phyloP scores from a whole-genome alignment of 2,113 vertebrate species.

The Channa maculata region DNA sequence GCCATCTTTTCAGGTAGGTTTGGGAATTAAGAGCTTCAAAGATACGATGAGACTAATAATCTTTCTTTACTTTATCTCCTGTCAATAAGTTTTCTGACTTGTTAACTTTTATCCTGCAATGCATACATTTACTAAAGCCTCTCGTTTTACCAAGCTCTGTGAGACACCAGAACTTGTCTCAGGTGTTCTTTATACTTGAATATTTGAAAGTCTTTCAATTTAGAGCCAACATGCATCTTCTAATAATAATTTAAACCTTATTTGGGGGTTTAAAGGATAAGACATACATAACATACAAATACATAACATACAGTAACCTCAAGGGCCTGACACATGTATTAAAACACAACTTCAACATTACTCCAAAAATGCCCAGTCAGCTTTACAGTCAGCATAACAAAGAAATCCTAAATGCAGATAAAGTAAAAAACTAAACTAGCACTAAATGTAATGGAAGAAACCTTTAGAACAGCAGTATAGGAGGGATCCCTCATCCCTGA shows the following conservation, averaged over 20 bases:
- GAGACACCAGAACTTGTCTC: not conserved
- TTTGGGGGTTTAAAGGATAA: not conserved
- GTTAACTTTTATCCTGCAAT: not conserved
- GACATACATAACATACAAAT: not conserved
- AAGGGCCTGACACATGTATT: conserved; percentile 1
- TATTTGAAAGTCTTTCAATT: not conserved
- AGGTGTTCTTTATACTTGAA: not conserved
- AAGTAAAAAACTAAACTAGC: too few relatives aligned
- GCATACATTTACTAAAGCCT: not conserved
- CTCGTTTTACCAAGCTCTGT: not conserved
- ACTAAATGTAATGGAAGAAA: too few relatives aligned
- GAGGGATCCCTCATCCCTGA: too few relatives aligned
- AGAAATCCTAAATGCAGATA: too few relatives aligned
- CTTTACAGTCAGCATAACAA: too few relatives aligned
- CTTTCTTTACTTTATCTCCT: not conserved
- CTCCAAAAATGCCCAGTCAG: too few relatives aligned
- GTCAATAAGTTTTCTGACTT: too few relatives aligned
- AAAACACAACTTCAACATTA: not conserved
- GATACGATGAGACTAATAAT: not conserved
- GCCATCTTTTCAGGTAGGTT: too few relatives aligned
- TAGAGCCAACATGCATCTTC: not conserved
- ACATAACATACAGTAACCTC: not conserved
- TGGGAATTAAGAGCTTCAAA: not conserved
- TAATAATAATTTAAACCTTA: not conserved
- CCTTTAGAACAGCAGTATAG: too few relatives aligned